Evolutionary conservation across 2,888 invertebrate genomes (phyloP).

Genomic region (Ethmia dodecea): DNA sequence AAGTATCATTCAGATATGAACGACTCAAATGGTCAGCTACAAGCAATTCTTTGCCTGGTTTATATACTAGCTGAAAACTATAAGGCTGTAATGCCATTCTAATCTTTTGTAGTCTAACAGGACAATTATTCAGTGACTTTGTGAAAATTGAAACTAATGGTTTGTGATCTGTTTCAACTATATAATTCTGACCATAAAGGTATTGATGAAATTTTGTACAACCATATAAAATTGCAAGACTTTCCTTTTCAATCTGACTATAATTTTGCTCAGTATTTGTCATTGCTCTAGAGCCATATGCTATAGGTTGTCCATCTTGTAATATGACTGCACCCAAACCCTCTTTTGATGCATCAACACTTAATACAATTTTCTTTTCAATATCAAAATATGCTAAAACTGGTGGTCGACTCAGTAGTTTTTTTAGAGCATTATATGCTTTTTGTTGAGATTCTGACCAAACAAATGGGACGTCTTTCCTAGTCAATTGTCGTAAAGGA

Average conservation of each 20-base stretch:
- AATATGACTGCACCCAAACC: conserved; percentile 14
- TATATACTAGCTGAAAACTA: conserved; percentile 12
- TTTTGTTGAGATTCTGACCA: conserved; percentile 8
- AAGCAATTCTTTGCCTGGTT: conserved; percentile 7
- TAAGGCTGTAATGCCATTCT: conserved; percentile 14
- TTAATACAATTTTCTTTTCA: conserved; percentile 1
- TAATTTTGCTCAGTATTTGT: conserved; percentile 18
- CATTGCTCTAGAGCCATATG: conserved; percentile 13
- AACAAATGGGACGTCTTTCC: neutral
- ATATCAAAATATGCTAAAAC: conserved; percentile 12
- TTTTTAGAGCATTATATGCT: conserved; percentile 8
- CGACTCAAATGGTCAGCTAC: conserved; percentile 16
- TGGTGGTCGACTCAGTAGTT: conserved; percentile 9
- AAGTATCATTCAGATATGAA: conserved; percentile 1
- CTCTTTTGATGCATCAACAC: conserved; percentile 10
- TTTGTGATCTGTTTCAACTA: conserved; percentile 17
- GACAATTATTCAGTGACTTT: conserved; percentile 11
- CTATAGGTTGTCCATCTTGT: conserved; percentile 13
- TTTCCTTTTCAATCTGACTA: conserved; percentile 27
- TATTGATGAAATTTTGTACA: conserved; percentile 20
- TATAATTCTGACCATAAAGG: conserved; percentile 7
- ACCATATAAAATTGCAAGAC: conserved; percentile 24
- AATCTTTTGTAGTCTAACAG: conserved; percentile 15
- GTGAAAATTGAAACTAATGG: conserved; percentile 14
- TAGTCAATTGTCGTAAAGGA: conserved; percentile 6